Base-by-base conservation (phyloP, 2,888 invertebrate genomes). In the Phlogophora meticulosa region DNA sequence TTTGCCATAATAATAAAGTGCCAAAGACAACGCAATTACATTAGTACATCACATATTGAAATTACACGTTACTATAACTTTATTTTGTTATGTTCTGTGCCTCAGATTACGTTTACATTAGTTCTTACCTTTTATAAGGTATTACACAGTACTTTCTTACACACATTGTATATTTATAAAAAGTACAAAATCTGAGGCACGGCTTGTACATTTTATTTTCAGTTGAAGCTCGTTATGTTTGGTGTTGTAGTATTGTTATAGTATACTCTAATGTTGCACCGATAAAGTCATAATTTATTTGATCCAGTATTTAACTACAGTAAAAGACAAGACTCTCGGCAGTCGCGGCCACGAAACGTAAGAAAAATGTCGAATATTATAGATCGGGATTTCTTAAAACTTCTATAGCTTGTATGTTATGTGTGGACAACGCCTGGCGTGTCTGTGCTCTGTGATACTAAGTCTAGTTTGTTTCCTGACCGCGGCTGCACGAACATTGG, bases 211-310 rank as follows among this genome's bases (percentile, higher is more conserved):
- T 64, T 68, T 77, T 59, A 62, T 74, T 76, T 82, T 59, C 59
- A 76, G 68, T 74, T 78, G 52, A 65, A 59, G 49, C 72, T 55
- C 38, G 64, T 76, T 81, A 68, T 60, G 64, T 77, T 73, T 72
- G 76, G 56, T 80, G 65, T 60, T 34, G 59, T 73, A 69, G 62
- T 46, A 48, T 73, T 76, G 69, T 74, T 72, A 60, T 62, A 64
- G 24, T 66, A 34, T 42, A 59, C 68, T 73, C 45, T 73, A 49
- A 69, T 51, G 58, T 62, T 67, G 63, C 72, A 49, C 48, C 0
- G 43, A 24, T 46, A 22, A 34, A 36, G 32, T 24, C 20, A n/a
- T 71, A 17, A 40, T 28, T 36, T 52, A 51, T 63, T 45, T 13
- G 17, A 32, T 36, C 13, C 42, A 69, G n/a, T 52, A 59, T 68